These are phyloP conservation scores for Eulithis prunata DNA, from an alignment of 2,888 invertebrate species.

Conservation along the genomic window DNA sequence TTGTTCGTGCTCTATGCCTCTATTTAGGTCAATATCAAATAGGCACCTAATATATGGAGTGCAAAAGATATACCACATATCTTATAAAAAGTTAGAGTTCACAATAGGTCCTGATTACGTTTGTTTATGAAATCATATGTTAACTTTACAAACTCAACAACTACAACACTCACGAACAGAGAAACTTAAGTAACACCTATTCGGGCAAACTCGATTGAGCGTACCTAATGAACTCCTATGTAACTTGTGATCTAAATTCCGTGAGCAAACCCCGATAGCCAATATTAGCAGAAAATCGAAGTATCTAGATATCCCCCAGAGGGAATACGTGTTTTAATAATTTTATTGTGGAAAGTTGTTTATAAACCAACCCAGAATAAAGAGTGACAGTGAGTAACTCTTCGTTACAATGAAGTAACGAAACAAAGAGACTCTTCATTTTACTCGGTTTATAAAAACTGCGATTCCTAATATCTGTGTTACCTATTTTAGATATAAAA, in stretches of 20 bases:
- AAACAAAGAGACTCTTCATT: no score
- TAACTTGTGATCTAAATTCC: constrained; percentile 31
- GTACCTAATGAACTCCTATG: constrained; percentile 32
- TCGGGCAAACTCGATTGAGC: constrained; percentile 24
- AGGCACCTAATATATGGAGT: no score
- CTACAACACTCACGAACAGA: constrained; percentile 13
- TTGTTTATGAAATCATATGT: no score
- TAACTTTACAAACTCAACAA: constrained; percentile 12
- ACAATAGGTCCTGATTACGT: no score
- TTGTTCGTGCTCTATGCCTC: constrained; percentile 7
- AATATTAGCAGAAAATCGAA: constrained; percentile 16
- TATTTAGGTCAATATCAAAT: constrained; percentile 6
- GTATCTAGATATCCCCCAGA: constrained; percentile 5
- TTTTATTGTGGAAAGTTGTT: not conserved
- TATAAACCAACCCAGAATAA: no score
- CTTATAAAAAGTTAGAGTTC: no score
- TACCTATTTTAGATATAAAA: not conserved
- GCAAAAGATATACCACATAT: no score
- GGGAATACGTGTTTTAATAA: not conserved
- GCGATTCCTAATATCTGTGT: no score
- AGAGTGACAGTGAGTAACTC: no score
- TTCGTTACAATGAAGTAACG: no score
- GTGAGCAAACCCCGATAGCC: constrained; percentile 27
- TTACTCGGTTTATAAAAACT: no score
- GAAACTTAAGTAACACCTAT: constrained; percentile 22